Percentiles rank a stretch among this genome's conserved stretches.
phyloP scores from a whole-genome alignment of 1,140 invertebrate species.

The Drosophila lacteicornis region DNA sequence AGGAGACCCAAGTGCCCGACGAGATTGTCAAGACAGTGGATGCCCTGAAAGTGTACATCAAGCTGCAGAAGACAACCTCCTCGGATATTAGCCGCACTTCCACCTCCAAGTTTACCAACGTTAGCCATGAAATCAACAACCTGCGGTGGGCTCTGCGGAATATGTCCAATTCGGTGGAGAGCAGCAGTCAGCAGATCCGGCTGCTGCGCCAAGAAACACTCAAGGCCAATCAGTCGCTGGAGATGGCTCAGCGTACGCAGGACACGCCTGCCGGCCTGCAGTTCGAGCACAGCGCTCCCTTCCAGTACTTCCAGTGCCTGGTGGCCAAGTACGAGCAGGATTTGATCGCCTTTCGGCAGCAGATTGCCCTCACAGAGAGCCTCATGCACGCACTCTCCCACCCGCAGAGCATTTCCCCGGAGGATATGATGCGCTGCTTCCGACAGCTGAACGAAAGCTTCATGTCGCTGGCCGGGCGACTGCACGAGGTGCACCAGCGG shows the following conservation, averaged over 20 bases:
- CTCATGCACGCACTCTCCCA: constrained; percentile 89
- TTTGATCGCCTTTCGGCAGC: constrained; percentile 89
- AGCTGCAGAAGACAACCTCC: constrained; percentile 92
- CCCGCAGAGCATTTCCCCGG: constrained; percentile 88
- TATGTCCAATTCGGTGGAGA: constrained; percentile 87
- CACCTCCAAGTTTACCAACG: constrained; percentile 75
- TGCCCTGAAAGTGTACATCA: constrained; percentile 91
- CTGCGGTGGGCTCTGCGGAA: constrained; percentile 84
- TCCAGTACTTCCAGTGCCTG: constrained; percentile 90
- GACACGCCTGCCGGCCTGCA: constrained; percentile 91
- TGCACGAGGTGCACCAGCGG: constrained; percentile 92
- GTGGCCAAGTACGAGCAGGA: constrained; percentile 90
- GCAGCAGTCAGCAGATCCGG: constrained; percentile 88
- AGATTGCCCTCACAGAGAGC: constrained; percentile 91
- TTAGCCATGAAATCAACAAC: constrained; percentile 71
- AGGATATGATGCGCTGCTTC: constrained; percentile 89
- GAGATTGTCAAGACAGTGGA: constrained; percentile 88
- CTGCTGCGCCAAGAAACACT: constrained; percentile 91
- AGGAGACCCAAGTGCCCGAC: constrained; percentile 90
- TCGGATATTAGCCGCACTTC: constrained; percentile 91
- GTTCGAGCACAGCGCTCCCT: constrained; percentile 91
- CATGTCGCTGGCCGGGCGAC: constrained; percentile 92
- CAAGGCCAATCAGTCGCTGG: constrained; percentile 90
- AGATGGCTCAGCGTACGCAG: constrained; percentile 92
- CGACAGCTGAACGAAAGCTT: constrained; percentile 93